These are phyloP conservation scores for Melieria picta DNA, from an alignment of 2,888 invertebrate species.

Conservation along the genomic window DNA sequence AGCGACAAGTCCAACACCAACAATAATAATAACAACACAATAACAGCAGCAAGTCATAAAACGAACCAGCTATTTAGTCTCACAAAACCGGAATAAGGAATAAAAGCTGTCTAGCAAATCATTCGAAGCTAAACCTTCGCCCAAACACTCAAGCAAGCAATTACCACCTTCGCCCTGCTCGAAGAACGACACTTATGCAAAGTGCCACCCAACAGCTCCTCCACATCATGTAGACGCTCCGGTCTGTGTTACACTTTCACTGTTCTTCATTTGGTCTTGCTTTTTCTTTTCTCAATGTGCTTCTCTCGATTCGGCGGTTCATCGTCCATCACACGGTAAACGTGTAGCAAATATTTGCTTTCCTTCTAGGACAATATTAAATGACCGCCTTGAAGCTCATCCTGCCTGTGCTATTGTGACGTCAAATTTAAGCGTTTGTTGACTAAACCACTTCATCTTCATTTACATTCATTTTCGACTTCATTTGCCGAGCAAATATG, in stretches of 20 bases:
- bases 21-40: background rate
- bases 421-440: constrained; percentile 33
- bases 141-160: background rate
- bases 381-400: constrained; percentile 34
- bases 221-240: too few relatives aligned
- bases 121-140: background rate
- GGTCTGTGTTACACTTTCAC: too few relatives aligned
- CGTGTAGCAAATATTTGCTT: constrained; percentile 38
- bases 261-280: too few relatives aligned
- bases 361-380: constrained; percentile 38
- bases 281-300: background rate
- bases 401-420: constrained; percentile 19
- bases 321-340: background rate
- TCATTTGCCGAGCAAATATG: constrained; percentile 61
- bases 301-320: background rate
- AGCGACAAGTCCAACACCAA: background rate
- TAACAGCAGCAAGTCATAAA: background rate
- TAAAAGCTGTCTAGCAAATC: background rate
- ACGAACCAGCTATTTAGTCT: background rate
- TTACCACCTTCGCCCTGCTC: background rate
- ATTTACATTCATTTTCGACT: constrained; percentile 63
- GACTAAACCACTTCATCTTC: constrained; percentile 59
- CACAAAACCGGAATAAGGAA: background rate
- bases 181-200: too few relatives aligned
- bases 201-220: too few relatives aligned